Percentiles rank a stretch among this genome's conserved stretches.
phyloP scores from a whole-genome alignment of 2,888 invertebrate species.

The Habrosyne pyritoides region DNA sequence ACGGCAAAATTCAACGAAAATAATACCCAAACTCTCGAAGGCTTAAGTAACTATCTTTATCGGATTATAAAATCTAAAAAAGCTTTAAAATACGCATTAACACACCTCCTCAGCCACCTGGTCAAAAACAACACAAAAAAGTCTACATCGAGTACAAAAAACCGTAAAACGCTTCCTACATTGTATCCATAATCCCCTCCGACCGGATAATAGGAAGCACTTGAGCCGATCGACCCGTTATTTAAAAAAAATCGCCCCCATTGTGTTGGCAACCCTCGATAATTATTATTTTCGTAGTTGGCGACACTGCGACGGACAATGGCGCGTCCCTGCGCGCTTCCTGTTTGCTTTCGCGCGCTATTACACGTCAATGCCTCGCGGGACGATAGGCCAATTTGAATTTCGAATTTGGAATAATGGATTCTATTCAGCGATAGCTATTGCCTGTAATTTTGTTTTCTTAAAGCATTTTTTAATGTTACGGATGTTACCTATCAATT shows the following conservation, averaged over 20 bases:
- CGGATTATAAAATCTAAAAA: conserved; percentile 61
- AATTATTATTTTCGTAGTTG: conserved; percentile 83
- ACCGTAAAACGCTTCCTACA: conserved; percentile 59
- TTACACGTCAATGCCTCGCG: conserved; percentile 79
- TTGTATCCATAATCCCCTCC: conserved; percentile 75
- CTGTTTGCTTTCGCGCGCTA: conserved; percentile 83
- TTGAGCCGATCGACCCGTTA: conserved; percentile 80
- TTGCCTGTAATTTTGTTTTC: conserved; percentile 69
- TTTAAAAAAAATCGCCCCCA: conserved; percentile 64
- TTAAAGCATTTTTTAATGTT: conserved; percentile 31
- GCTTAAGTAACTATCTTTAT: conserved; percentile 54
- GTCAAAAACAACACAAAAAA: conserved; percentile 57
- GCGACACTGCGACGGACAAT: conserved; percentile 80
- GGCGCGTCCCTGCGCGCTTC: conserved; percentile 70
- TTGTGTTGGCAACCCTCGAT: conserved; percentile 77
- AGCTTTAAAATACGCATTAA: conserved; percentile 69
- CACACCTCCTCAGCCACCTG: conserved; percentile 72
- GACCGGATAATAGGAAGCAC: conserved; percentile 77
- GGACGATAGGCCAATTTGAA: conserved; percentile 80
- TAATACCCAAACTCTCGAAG: conserved; percentile 32
- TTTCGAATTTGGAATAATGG: conserved; percentile 74
- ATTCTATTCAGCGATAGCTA: conserved; percentile 61
- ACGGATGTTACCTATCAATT: conserved; percentile 38
- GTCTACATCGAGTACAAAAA: conserved; percentile 38
- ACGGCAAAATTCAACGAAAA: conserved; percentile 24